Evolutionary conservation across 2,888 invertebrate species (phyloP).

Genomic region (Atethmia centrago): DNA sequence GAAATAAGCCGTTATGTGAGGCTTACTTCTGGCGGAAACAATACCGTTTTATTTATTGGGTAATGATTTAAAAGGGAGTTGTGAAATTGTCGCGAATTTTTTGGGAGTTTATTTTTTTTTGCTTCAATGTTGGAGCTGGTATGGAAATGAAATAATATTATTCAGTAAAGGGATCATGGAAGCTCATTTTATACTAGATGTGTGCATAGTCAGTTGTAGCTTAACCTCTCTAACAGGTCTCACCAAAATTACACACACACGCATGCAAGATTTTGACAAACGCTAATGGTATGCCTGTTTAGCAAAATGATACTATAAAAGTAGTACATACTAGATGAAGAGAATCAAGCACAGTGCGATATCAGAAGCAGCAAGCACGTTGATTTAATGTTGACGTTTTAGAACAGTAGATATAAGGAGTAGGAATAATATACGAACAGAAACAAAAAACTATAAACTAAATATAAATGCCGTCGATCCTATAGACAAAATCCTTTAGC

Average conservation of each 20-base stretch:
- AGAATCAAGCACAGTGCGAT: not conserved
- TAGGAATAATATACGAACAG: not conserved
- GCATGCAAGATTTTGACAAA: not conserved
- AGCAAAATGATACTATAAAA: too few relatives aligned
- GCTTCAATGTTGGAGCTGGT: not conserved
- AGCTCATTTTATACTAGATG: not conserved
- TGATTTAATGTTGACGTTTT: not conserved
- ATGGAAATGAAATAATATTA: not conserved
- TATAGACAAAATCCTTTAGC: not conserved
- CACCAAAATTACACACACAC: too few relatives aligned
- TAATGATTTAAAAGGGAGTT: conserved; percentile 63
- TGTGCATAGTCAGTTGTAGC: not conserved
- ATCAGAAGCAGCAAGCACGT: not conserved
- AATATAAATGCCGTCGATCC: conserved; percentile 2
- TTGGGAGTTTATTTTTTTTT: conserved; percentile 9
- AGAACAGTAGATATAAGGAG: not conserved
- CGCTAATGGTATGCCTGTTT: not conserved
- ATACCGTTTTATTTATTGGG: conserved; percentile 69
- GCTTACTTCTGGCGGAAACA: conserved; percentile 64
- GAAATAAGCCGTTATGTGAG: conserved; percentile 58
- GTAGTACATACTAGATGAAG: not conserved
- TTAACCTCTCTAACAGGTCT: too few relatives aligned
- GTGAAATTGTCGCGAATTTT: conserved; percentile 29
- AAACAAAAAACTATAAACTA: not conserved
- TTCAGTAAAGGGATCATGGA: too few relatives aligned